These are phyloP conservation scores for Stomatorhinus walkeri DNA, from an alignment of 2,797 vertebrate species.

Conservation along the genomic window DNA sequence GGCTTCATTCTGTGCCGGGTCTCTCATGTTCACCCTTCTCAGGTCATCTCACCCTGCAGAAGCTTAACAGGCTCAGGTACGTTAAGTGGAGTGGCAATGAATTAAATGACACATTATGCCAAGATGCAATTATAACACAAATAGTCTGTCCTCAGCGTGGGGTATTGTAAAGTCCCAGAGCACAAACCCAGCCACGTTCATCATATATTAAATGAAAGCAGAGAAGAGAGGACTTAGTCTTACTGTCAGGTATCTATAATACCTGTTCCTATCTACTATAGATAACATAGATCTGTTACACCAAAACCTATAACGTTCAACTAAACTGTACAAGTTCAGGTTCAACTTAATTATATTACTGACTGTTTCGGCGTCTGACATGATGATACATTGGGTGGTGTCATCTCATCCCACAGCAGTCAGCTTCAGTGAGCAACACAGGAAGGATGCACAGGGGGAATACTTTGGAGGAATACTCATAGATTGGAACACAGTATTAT, in stretches of 20 bases:
- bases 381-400: conserved; percentile 2
- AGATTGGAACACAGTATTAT: neutral
- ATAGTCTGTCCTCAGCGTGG: neutral
- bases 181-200: neutral
- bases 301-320: neutral
- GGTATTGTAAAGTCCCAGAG: neutral
- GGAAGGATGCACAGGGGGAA: neutral
- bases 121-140: neutral
- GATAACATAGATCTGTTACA: conserved; percentile 3
- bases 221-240: neutral
- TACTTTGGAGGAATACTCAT: neutral
- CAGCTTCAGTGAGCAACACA: neutral
- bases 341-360: neutral
- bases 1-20: neutral
- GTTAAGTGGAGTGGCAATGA: neutral
- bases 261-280: neutral
- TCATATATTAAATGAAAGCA: neutral
- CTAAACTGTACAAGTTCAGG: neutral
- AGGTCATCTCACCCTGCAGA: neutral
- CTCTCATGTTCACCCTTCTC: neutral
- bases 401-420: neutral
- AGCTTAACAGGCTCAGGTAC: neutral
- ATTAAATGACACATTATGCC: neutral
- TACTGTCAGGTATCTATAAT: conserved; percentile 3
- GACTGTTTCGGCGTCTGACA: neutral